Evolutionary conservation across 1,140 invertebrate species (phyloP), one percentile per base, ranked within the genome.

Genomic region (Pectinophora gossypiella): DNA sequence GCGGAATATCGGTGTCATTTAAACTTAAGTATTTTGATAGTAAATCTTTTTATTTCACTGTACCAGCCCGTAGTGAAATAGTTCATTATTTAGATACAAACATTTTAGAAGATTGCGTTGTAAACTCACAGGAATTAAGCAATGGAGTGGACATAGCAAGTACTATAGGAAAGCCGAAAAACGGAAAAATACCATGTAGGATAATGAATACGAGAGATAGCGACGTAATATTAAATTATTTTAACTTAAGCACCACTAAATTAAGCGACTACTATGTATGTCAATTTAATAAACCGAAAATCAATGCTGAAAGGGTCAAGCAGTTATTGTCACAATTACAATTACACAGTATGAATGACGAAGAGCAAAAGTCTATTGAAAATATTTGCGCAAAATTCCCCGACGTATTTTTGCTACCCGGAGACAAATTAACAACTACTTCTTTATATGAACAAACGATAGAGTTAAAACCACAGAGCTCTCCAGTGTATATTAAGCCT

Each of bases 141-240:
- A 19, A 50, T 19, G 22, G 51, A 46, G 23, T 60, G 5, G 55
- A 46, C 49, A 7, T 61, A n/a, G 49, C 53, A 12, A 42, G 40
- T 46, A 27, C 6, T 3, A 40, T 61, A 10, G 50, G 19, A n/a
- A 19, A 15, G 1, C 49, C 46, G 1, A 50, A 42, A 27, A 53
- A 54, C 9, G 40, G 40, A 16, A 46, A 18, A 42, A 56, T 63
- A 18, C 47, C 50, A 5, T 20, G 56, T 9, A 32, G 38, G 38
- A 51, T 59, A 23, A 32, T 63, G 38, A 63, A 63, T 43, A 53
- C 46, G 3, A 52, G 45, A 13, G 56, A 55, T 3, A 19, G 50
- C 5, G 12, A 23, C 9, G 44, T 56, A 16, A 48, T 19, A 15
- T 38, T 53, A 5, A 32, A 7, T 19, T 42, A 35, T 22, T 43